Evolutionary conservation across 2,797 vertebrate genomes (phyloP).

Genomic region (Lacerta bilineata): DNA sequence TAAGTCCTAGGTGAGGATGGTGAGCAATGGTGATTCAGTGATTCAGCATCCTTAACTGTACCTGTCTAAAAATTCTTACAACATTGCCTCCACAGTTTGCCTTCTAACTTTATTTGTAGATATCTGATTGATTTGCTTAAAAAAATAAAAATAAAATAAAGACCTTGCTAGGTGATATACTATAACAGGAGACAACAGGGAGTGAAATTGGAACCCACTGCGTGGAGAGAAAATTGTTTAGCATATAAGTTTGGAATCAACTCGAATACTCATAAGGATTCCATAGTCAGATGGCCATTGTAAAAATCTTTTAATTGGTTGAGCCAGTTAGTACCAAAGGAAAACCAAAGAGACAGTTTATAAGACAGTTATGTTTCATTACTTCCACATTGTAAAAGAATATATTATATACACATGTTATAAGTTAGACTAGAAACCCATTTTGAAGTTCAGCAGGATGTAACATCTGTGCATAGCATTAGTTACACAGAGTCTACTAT

Average conservation of each 20-base stretch:
- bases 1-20: no score
- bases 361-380: slow-evolving; percentile 26
- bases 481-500: slow-evolving; percentile 22
- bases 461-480: slow-evolving; percentile 9
- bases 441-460: slow-evolving; percentile 32
- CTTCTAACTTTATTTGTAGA: no score
- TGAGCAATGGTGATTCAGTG: no score
- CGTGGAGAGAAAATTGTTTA: slow-evolving; percentile 43
- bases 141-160: no score
- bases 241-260: no score
- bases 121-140: no score
- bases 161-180: background rate
- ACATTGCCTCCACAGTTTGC: no score
- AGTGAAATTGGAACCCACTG: slow-evolving; percentile 14
- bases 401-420: background rate
- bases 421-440: slow-evolving; percentile 42
- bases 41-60: no score
- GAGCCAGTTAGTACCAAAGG: slow-evolving; percentile 46
- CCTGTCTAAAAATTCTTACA: no score
- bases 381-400: slow-evolving; percentile 38
- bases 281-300: slow-evolving; percentile 38
- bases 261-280: no score
- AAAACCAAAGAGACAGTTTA: slow-evolving; percentile 29
- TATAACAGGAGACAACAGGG: background rate
- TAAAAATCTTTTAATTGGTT: slow-evolving; percentile 45